Evolutionary conservation across 2,113 vertebrate genomes (phyloP), one percentile per base, ranked within the genome.

Genomic region (Oreocharis arfaki): DNA sequence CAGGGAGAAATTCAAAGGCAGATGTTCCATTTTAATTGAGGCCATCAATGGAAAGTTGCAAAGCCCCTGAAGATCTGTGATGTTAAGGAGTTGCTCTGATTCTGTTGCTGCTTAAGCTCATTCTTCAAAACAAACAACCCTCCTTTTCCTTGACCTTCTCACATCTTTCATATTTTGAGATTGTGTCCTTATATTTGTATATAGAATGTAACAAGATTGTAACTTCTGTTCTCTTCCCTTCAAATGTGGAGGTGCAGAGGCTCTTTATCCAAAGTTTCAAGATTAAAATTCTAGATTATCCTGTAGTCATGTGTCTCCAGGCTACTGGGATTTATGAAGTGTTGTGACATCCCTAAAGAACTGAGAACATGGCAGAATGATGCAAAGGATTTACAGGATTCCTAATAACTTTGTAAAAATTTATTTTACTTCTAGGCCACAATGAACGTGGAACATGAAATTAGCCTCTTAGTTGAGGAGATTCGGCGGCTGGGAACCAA

Each of bases 371-470:
- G 4, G 42, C 49, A 27, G 30, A 70, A 37, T 0, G 1, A 37
- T 7, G 5, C 73, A 77, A 78, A 53, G 28, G 49, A 67, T 78
- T 85, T 79, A 19, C 18, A 46, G 32, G 11, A 80, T 39, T 93
- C 46, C 59, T 53, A 75, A 53, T 71, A 92, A 94, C 64, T 77
- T 70, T 32, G 22, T 63, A 53, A 63, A 78, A 74, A 84, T 68
- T 13, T 87, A 35, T 90, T 91, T 89, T 64, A 50, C 17, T 65
- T 93, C 49, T 77, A 98, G 98, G 97, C 52, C 93, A 98, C 96
- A 89, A 99, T 99, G 99, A 98, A 99, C 32, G 98, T 99, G 94
- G 94, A 98, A 24, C 98, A 99, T 86, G 99, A 99, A 97, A 91
- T 99, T n/a, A 89, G 23, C 15, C 95, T 99, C 94, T 97, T 99